Evolutionary conservation across 2,113 vertebrate species (phyloP).

Genomic region (Speoplatyrhinus poulsoni): DNA sequence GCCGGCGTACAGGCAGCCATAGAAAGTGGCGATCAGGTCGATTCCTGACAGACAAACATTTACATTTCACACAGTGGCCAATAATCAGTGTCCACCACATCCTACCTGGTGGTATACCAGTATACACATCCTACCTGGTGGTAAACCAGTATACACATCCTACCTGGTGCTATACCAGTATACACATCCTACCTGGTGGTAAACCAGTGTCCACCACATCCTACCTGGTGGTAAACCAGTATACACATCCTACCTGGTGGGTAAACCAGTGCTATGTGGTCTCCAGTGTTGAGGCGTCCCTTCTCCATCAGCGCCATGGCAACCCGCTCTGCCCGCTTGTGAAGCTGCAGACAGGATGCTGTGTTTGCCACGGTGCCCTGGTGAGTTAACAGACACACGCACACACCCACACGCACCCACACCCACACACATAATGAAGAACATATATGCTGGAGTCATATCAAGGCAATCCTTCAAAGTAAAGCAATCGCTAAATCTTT

Average conservation of each 20-base stretch:
- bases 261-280: constrained; percentile 93
- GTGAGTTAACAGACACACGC: constrained; percentile 8
- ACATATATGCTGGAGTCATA: background rate
- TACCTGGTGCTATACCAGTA: no score
- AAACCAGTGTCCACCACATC: no score
- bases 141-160: no score
- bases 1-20: constrained; percentile 92
- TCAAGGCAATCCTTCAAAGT: background rate
- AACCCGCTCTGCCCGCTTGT: constrained; percentile 90
- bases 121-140: no score
- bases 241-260: constrained; percentile 83
- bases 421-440: background rate
- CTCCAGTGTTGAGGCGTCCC: constrained; percentile 85
- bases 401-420: constrained; percentile 1
- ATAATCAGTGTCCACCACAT: no score
- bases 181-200: no score
- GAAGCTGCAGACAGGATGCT: constrained; percentile 90
- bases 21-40: constrained; percentile 93
- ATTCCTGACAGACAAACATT: constrained; percentile 77
- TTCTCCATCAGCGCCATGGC: constrained; percentile 85
- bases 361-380: constrained; percentile 90
- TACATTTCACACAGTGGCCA: no score
- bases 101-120: constrained; percentile 92
- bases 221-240: no score
- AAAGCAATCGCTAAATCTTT: no score